phyloP scores from a whole-genome alignment of 2,888 invertebrate species.

The Sinohyriopsis cumingii region DNA sequence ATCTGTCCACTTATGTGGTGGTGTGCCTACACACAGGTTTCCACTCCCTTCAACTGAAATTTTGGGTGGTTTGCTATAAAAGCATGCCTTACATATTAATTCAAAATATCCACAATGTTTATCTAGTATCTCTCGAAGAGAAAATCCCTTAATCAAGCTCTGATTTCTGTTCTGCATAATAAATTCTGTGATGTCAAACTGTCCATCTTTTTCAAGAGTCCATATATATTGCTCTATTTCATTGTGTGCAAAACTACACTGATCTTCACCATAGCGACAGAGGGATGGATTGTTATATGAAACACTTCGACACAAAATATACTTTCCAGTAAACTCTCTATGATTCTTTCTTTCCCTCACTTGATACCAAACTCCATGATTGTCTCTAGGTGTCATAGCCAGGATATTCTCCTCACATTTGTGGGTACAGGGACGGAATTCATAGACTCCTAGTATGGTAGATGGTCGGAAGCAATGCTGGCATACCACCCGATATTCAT shows the following conservation, averaged over 20 bases:
- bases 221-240: slow-evolving; percentile 59
- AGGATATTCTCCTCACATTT: slow-evolving; percentile 60
- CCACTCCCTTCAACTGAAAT: slow-evolving; percentile 32
- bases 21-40: slow-evolving; percentile 33
- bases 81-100: slow-evolving; percentile 63
- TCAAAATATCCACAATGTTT: slow-evolving; percentile 60
- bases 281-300: slow-evolving; percentile 28
- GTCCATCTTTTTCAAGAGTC: slow-evolving; percentile 62
- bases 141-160: slow-evolving; percentile 30
- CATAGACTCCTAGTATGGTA: slow-evolving; percentile 32
- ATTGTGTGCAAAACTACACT: slow-evolving; percentile 65
- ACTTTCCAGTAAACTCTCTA: slow-evolving; percentile 58
- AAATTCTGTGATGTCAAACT: slow-evolving; percentile 63
- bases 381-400: slow-evolving; percentile 38
- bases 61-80: slow-evolving; percentile 46
- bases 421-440: slow-evolving; percentile 35
- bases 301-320: slow-evolving; percentile 58
- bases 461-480: slow-evolving; percentile 41
- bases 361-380: slow-evolving; percentile 38
- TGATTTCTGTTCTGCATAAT: slow-evolving; percentile 53
- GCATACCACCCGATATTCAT: slow-evolving; percentile 50
- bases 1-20: slow-evolving; percentile 52
- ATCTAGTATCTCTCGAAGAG: slow-evolving; percentile 46
- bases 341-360: slow-evolving; percentile 62
- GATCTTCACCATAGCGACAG: slow-evolving; percentile 53